Evolutionary conservation across 2,888 invertebrate species (phyloP), one percentile per base, ranked within the genome.

Genomic region (Xylota segnis): DNA sequence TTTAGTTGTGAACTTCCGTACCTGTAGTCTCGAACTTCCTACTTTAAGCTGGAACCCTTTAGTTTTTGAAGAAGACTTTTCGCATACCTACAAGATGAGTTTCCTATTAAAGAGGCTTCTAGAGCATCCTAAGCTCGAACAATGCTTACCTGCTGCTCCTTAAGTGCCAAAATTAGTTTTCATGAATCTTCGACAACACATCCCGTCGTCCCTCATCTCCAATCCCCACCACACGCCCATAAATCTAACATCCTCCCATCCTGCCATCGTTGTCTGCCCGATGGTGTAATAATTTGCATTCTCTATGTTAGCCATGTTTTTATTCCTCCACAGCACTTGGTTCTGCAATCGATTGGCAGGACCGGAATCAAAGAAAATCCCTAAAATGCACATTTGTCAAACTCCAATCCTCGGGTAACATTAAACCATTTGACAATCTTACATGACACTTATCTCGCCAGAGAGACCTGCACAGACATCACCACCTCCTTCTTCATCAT

Each of bases 401-500:
- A 86, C 66, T 77, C 76, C 40, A 68, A 77, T 76, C 76, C 66
- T 82, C 61, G 72, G 72, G 72, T 37, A 61, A 86, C 76, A 76
- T 82, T 86, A 68, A 86, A 77, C 86, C 86, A 86, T 82, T 72
- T 63, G 86, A 86, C 86, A 86, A 77, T 82, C 72, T 72, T 82
- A 86, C 86, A 86, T 86, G 86, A 86, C 86, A 86, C 77, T 82
- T 82, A 72, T 82, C 86, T 82, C 82, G 50, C 86, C 86, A 77
- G 82, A 77, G 82, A 72, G 82, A 86, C 71, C 65, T 82, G 82
- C 32, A 77, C 65, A 79, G 50, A 58, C 56, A 74, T 58, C 61
- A 47, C 65, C 66, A 71, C 65, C 65, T 65, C 50, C 63, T 65
- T 18, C 59, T 54, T 54, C 65, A 52, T 63, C n/a, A n/a, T n/a